Percentiles rank a stretch among this genome's conserved stretches.
Evolutionary conservation across 2,797 vertebrate species (phyloP).

Genomic region (Pseudocheirus occidentalis): DNA sequence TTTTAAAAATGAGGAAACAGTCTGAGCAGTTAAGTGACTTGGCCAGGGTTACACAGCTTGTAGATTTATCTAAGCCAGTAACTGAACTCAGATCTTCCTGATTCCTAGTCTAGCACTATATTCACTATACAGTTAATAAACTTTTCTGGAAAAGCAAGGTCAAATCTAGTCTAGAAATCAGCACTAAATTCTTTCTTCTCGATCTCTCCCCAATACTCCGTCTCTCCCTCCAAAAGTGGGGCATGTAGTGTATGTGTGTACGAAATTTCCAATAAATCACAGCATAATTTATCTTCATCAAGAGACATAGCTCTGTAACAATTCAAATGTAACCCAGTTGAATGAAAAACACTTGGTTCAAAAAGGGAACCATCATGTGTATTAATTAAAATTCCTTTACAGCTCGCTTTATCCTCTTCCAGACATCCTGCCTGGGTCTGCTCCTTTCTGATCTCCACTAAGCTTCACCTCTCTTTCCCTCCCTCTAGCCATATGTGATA

Average conservation of each 20-base stretch:
- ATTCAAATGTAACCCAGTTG: conserved; percentile 32
- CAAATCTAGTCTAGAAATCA: background rate
- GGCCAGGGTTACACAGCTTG: background rate
- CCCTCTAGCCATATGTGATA: background rate
- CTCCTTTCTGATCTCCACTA: background rate
- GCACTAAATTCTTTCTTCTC: background rate
- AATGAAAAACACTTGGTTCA: conserved; percentile 47
- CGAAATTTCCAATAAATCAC: conserved; percentile 17
- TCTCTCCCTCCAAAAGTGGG: background rate
- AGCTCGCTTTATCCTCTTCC: conserved; percentile 28
- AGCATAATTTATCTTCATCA: conserved; percentile 27
- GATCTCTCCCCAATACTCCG: background rate
- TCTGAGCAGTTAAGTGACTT: background rate
- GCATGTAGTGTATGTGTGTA: background rate
- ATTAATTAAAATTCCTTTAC: conserved; percentile 31
- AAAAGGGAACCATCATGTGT: background rate
- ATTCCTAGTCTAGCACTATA: background rate
- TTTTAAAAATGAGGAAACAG: background rate
- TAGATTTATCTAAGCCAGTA: background rate
- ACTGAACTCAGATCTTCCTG: background rate
- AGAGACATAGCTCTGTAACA: conserved; percentile 22
- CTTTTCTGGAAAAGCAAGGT: background rate
- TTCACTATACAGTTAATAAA: background rate
- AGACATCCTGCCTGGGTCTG: background rate
- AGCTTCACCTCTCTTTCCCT: background rate